These are phyloP conservation scores for Holocentrus rufus DNA, from an alignment of 2,797 vertebrate species.

Conservation along the genomic window DNA sequence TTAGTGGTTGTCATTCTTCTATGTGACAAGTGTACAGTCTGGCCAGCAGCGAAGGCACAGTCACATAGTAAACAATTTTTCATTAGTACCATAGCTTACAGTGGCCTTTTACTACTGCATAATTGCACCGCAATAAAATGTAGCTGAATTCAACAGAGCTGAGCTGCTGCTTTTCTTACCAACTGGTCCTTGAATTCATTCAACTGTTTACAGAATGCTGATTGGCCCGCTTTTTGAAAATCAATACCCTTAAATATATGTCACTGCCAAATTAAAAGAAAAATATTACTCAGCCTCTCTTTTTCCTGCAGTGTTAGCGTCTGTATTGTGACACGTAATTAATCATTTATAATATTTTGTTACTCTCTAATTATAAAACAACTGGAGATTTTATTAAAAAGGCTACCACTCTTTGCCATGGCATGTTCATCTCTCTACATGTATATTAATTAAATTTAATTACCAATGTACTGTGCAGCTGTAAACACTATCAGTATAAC, in stretches of 20 bases:
- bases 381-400: neutral
- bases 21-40: neutral
- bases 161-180: neutral
- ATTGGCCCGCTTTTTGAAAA: neutral
- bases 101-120: no score
- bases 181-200: neutral
- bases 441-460: slow-evolving; percentile 60
- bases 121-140: neutral
- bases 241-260: no score
- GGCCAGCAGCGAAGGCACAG: neutral
- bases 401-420: neutral
- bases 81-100: neutral
- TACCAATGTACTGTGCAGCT: slow-evolving; percentile 43
- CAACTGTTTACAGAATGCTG: neutral
- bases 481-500: slow-evolving; percentile 50
- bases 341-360: neutral
- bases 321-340: neutral
- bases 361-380: neutral
- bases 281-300: no score
- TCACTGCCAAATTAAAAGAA: no score
- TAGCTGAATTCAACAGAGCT: neutral
- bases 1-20: neutral
- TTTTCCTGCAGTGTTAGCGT: no score
- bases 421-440: slow-evolving; percentile 10
- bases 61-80: neutral